Conservation (phyloP, 2,113 vertebrate species). For the Nothoprocta perdicaria region DNA sequence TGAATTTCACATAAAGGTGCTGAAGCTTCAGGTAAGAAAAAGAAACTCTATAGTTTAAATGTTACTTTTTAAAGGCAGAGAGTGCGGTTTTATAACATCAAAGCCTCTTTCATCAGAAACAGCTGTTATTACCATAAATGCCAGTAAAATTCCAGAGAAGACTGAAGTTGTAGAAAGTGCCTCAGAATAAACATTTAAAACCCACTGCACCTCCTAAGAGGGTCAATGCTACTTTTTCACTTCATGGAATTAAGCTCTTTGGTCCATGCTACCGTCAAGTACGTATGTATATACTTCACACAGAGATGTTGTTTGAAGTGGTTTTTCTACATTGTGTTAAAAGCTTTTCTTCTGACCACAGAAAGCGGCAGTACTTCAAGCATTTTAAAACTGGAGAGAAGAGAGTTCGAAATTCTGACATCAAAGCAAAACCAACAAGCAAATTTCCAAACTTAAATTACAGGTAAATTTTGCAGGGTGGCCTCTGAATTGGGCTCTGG, state of each 20-base stretch:
- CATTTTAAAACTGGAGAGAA: neutral
- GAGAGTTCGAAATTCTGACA: neutral
- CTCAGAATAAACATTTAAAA: neutral
- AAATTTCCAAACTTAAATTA: neutral
- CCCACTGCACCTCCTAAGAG: neutral
- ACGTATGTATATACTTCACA: neutral
- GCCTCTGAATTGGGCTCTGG: neutral
- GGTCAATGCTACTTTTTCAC: neutral
- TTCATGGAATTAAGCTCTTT: neutral
- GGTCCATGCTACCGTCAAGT: neutral
- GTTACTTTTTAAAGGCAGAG: conserved; percentile 1
- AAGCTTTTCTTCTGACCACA: neutral
- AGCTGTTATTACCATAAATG: conserved; percentile 5
- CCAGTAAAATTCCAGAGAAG: neutral
- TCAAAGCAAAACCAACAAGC: neutral
- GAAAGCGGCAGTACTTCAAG: neutral
- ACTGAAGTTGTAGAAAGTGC: neutral
- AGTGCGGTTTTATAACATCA: neutral
- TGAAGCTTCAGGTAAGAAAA: conserved; percentile 26
- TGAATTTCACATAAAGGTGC: neutral
- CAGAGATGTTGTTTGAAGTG: neutral
- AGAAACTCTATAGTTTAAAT: neutral
- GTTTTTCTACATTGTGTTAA: neutral
- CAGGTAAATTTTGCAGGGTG: neutral
- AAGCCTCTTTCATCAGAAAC: neutral